Conservation (phyloP, 2,797 vertebrate species). For the Halcyon chelicuti region DNA sequence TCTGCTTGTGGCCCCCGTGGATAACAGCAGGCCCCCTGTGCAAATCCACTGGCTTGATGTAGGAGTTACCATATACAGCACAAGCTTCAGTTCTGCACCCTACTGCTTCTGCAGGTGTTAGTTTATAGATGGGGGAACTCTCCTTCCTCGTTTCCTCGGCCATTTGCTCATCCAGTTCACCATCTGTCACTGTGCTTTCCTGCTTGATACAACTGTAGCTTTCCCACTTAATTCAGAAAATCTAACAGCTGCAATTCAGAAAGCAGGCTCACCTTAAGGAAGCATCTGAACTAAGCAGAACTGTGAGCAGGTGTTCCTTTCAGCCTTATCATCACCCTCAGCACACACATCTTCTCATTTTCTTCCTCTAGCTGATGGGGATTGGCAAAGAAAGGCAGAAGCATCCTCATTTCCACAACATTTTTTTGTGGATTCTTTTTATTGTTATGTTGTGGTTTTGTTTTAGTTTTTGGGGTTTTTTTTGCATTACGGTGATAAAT, state of each 20-base stretch:
- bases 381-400: not conserved
- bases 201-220: not conserved
- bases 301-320: not conserved
- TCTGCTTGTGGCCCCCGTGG: not conserved
- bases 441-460: no score
- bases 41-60: not conserved
- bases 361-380: not conserved
- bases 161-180: not conserved
- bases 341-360: not conserved
- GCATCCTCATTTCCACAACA: not conserved
- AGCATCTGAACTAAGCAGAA: not conserved
- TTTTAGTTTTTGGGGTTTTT: no score
- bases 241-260: constrained; percentile 15
- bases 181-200: not conserved
- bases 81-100: not conserved
- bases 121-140: not conserved
- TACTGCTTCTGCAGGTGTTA: not conserved
- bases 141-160: not conserved
- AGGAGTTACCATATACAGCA: not conserved
- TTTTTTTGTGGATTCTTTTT: not conserved
- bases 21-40: not conserved
- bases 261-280: not conserved
- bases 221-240: not conserved
- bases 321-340: not conserved
- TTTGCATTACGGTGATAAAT: not conserved